Evolutionary conservation across 2,113 vertebrate genomes (phyloP), one percentile per base, ranked within the genome.

Genomic region (Phodopus roborovskii): DNA sequence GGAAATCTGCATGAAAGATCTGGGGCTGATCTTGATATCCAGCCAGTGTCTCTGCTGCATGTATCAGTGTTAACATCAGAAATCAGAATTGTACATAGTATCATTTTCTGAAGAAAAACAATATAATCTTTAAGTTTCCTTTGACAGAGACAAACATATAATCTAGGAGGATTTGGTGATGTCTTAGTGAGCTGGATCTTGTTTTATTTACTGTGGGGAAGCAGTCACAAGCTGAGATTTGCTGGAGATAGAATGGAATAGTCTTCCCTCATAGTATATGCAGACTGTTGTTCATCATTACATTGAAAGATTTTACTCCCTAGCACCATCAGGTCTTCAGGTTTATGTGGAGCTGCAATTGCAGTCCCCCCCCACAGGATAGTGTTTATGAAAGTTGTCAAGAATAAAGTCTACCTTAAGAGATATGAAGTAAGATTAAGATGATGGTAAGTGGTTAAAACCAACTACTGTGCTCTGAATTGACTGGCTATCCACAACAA

Each of bases 181-280:
- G 2, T 60, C 39, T 75, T 70, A 17, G 70, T 48, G 78, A 39
- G 45, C 28, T 19, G 42, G 15, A 15, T 15, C 53, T n/a, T 81
- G 20, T 58, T 50, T n/a, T 4, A 62, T n/a, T 42, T 56, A 64
- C 56, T 33, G 6, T 45, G 0, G 0, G 5, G 11, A 58, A 39
- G 71, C 4, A 36, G n/a, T 1, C 1, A 45, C 36, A 82, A 15
- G 20, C 22, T 58, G 74, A 3, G 60, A 0, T 86, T 45, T 53
- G 33, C 84, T 39, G 74, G 24, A 39, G 12, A 70, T 48, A 28
- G 17, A 42, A 11, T 60, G 22, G 45, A 58, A 62, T 4, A 0
- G 0, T 4, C 11, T 1, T 36, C 33, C 66, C 30, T 11, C 30
- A 7, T 36, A 30, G 83, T 3, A n/a, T 24, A n/a, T n/a, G 20